Percentiles rank a stretch among this genome's conserved stretches.
These are phyloP conservation scores for Neosilurus mollespiculum DNA, from an alignment of 2,797 vertebrate species.

Conservation along the genomic window DNA sequence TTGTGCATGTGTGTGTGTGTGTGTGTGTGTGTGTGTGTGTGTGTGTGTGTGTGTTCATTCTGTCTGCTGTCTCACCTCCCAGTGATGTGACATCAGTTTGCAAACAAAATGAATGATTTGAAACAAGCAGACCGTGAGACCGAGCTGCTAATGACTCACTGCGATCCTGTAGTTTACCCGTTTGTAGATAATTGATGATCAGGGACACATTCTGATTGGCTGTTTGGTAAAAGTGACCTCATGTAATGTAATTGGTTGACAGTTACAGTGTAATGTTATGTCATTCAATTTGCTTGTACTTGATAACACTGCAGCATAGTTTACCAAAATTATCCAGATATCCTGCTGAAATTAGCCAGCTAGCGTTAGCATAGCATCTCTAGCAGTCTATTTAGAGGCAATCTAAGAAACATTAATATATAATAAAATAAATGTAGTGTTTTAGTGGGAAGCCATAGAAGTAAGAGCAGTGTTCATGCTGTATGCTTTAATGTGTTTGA, in stretches of 20 bases:
- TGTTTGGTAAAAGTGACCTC: background rate
- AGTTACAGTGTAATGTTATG: background rate
- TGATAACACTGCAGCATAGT: background rate
- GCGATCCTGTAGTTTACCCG: background rate
- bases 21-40: background rate
- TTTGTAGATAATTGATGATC: background rate
- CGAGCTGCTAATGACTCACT: background rate
- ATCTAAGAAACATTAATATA: background rate
- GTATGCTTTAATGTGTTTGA: background rate
- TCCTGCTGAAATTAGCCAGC: background rate
- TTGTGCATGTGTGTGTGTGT: background rate
- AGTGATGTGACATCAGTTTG: slow-evolving; percentile 8
- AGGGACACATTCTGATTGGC: background rate
- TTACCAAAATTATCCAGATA: background rate
- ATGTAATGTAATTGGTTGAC: background rate
- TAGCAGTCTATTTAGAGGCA: background rate
- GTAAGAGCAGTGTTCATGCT: background rate
- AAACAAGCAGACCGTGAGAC: background rate
- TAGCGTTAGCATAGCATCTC: too few species aligned
- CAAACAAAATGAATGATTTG: background rate
- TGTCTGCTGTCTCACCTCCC: background rate
- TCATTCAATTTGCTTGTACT: background rate
- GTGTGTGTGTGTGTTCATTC: background rate
- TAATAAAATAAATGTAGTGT: background rate
- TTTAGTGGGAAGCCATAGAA: background rate